These are phyloP conservation scores for Sebastes jordani DNA, from an alignment of 2,797 vertebrate species.

Conservation along the genomic window DNA sequence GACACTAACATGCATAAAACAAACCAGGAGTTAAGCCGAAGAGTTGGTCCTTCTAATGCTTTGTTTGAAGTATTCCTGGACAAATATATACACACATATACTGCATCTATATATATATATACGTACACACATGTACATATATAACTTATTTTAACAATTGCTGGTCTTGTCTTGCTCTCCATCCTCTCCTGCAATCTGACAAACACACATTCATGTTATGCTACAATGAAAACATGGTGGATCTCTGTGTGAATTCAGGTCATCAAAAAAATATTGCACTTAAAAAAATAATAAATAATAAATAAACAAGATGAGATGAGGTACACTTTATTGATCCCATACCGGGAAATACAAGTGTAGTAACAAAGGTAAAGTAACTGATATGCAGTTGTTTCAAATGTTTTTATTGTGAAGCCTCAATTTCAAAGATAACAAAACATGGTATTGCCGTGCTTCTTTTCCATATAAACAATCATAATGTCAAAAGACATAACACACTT, in stretches of 20 bases:
- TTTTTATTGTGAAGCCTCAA: background rate
- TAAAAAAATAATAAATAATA: background rate
- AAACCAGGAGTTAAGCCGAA: no score
- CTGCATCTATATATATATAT: no score
- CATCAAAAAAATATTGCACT: background rate
- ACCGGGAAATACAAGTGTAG: background rate
- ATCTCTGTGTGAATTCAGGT: background rate
- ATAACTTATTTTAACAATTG: background rate
- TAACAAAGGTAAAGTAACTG: background rate
- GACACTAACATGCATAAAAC: no score
- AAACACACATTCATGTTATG: background rate
- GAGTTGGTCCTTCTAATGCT: no score
- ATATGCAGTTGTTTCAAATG: background rate
- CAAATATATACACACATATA: no score
- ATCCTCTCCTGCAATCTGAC: background rate
- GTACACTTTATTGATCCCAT: background rate
- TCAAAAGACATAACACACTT: background rate
- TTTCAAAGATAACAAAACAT: background rate
- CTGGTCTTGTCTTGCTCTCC: background rate
- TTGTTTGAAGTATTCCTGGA: no score
- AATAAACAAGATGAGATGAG: background rate
- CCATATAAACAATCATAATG: background rate
- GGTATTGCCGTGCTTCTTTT: background rate
- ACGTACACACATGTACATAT: no score
- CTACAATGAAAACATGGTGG: background rate